A percentile compares a stretch with the other conserved stretches of the same genome.
These are phyloP conservation scores for Drosophila ogumai DNA, from an alignment of 1,140 invertebrate genomes.

Conservation along the genomic window DNA sequence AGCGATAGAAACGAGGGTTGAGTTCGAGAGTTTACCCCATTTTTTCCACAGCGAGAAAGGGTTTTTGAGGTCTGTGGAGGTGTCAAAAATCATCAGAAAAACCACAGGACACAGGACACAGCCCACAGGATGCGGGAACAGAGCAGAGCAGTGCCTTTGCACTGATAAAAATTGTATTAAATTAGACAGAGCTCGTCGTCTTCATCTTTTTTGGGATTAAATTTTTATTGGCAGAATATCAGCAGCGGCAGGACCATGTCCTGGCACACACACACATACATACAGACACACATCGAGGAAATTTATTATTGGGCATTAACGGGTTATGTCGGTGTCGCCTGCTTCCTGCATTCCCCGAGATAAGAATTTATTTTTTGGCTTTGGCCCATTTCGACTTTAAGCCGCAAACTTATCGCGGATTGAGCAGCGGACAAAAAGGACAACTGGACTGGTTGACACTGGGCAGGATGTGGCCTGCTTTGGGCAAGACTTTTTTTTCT, in stretches of 20 bases:
- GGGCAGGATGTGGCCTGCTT: conserved; percentile 13
- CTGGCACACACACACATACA: conserved; percentile 6
- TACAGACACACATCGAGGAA: conserved; percentile 22
- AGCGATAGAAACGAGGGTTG: conserved; percentile 48
- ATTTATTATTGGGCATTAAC: conserved; percentile 80
- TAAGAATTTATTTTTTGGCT: conserved; percentile 64
- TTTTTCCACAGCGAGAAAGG: conserved; percentile 26
- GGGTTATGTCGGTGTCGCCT: conserved; percentile 60
- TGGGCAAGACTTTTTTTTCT: neutral
- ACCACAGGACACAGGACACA: conserved; percentile 14
- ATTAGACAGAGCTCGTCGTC: conserved; percentile 55
- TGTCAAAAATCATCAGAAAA: conserved; percentile 71
- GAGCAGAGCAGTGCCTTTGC: conserved; percentile 44
- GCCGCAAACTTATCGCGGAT: conserved; percentile 50
- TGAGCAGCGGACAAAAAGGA: conserved; percentile 40
- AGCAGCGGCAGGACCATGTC: conserved; percentile 18
- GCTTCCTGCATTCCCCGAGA: conserved; percentile 53
- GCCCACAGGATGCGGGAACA: conserved; percentile 15
- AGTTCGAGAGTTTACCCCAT: conserved; percentile 12
- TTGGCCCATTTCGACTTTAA: conserved; percentile 50
- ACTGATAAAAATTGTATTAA: conserved; percentile 75
- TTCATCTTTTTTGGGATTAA: conserved; percentile 65
- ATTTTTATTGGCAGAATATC: conserved; percentile 83
- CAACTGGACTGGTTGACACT: conserved; percentile 5
- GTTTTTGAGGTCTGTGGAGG: conserved; percentile 54